phyloP scores from a whole-genome alignment of 2,888 invertebrate genomes.

The Oligia fasciuncula region DNA sequence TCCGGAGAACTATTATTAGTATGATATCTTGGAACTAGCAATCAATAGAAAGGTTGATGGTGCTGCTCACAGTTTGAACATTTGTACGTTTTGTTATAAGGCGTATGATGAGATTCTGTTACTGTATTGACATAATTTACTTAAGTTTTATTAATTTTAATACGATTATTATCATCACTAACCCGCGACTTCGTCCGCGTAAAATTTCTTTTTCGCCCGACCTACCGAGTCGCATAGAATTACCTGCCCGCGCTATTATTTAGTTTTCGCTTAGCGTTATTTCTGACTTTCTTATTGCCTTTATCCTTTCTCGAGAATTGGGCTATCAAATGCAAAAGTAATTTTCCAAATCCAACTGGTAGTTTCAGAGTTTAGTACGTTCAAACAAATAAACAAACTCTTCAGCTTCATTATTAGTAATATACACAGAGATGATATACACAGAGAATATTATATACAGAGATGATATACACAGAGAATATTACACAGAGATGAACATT shows the following conservation, averaged over 20 bases:
- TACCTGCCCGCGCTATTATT: background rate
- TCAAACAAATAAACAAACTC: background rate
- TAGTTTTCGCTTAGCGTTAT: background rate
- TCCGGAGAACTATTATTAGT: background rate
- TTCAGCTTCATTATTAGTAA: background rate
- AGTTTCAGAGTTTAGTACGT: background rate
- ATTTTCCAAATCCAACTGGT: background rate
- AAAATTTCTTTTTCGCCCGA: too few species aligned
- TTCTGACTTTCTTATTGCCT: background rate
- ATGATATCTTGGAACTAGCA: background rate
- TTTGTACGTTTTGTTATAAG: background rate
- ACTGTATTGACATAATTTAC: too few species aligned
- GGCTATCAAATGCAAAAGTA: background rate
- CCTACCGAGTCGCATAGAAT: too few species aligned
- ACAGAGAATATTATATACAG: background rate
- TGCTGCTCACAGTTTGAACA: background rate
- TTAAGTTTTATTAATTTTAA: too few species aligned
- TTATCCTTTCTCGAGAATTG: too few species aligned
- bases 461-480: background rate
- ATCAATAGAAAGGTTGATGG: background rate
- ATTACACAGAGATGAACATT: background rate
- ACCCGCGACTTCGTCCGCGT: too few species aligned
- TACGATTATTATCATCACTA: background rate
- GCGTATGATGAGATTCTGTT: background rate
- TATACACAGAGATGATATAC: background rate